A percentile compares a stretch with the other conserved stretches of the same genome.
These are phyloP conservation scores for Pterophyllum scalare DNA, from an alignment of 2,113 vertebrate species.

Conservation along the genomic window DNA sequence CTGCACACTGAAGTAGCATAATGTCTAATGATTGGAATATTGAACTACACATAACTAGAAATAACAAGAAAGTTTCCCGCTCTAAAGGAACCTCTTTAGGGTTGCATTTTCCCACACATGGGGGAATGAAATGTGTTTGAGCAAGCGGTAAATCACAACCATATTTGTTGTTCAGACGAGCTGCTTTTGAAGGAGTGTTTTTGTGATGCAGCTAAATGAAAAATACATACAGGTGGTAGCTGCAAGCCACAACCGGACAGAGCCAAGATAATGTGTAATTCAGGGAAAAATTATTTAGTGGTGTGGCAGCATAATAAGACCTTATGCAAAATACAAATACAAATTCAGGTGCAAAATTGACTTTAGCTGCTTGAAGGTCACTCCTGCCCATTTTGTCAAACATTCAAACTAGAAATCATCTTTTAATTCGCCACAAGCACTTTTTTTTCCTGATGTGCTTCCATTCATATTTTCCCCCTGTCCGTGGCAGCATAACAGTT, in stretches of 20 bases:
- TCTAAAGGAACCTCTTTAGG: slow-evolving; percentile 36
- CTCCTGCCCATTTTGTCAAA: background rate
- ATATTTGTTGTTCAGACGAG: slow-evolving; percentile 40
- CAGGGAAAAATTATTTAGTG: background rate
- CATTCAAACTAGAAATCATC: slow-evolving; percentile 17
- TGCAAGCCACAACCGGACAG: slow-evolving; percentile 16
- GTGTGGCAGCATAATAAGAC: slow-evolving; percentile 1
- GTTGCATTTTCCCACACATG: slow-evolving; percentile 30
- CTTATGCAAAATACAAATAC: background rate
- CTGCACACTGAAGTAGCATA: slow-evolving; percentile 66
- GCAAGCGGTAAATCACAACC: slow-evolving; percentile 32
- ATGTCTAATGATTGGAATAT: slow-evolving; percentile 78
- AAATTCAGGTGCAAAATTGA: slow-evolving; percentile 5
- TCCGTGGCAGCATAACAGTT: slow-evolving; percentile 33
- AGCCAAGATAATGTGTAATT: background rate
- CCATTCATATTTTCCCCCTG: slow-evolving; percentile 18
- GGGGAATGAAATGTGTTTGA: slow-evolving; percentile 24
- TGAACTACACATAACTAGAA: slow-evolving; percentile 71
- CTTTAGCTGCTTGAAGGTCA: slow-evolving; percentile 44
- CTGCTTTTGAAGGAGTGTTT: background rate
- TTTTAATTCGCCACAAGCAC: slow-evolving; percentile 18
- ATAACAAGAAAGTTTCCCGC: slow-evolving; percentile 65
- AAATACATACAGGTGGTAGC: slow-evolving; percentile 37
- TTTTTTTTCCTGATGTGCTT: slow-evolving; percentile 26
- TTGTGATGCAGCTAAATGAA: slow-evolving; percentile 17